Percentiles rank a stretch among this genome's conserved stretches.
These are phyloP conservation scores for Mesopsocus fuscifrons DNA, from an alignment of 2,888 invertebrate genomes.

Conservation along the genomic window DNA sequence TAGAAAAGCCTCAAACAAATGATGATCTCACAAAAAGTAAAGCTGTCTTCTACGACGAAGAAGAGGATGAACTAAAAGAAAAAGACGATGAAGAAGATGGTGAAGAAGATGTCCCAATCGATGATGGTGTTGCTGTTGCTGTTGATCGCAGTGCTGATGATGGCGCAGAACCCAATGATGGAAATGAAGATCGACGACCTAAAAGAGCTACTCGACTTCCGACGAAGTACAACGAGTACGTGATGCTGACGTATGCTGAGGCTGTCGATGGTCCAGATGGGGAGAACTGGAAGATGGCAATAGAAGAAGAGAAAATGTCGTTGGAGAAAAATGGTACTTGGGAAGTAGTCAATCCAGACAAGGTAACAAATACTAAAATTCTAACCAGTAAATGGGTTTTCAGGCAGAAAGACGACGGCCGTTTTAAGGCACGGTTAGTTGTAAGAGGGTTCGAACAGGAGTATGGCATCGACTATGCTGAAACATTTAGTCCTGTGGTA, in stretches of 20 bases:
- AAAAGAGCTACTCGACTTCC: too few species aligned
- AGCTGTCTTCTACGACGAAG: too few species aligned
- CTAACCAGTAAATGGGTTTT: constrained; percentile 3
- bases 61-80: too few species aligned
- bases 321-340: background rate
- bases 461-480: constrained; percentile 12
- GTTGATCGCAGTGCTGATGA: too few species aligned
- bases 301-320: background rate
- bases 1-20: too few species aligned
- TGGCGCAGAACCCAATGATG: too few species aligned
- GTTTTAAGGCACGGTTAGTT: constrained; percentile 13
- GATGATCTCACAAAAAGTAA: too few species aligned
- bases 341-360: background rate
- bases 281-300: background rate
- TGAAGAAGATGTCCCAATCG: too few species aligned
- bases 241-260: background rate
- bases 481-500: constrained; percentile 14
- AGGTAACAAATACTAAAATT: background rate
- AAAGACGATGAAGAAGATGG: too few species aligned
- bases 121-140: too few species aligned
- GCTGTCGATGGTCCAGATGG: background rate
- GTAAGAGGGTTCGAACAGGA: constrained; percentile 13
- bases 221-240: too few species aligned
- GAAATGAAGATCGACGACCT: too few species aligned
- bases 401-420: constrained; percentile 3